Evolutionary conservation across 2,888 invertebrate genomes (phyloP), one percentile per base, ranked within the genome.

Genomic region (Calameuta pallipes): DNA sequence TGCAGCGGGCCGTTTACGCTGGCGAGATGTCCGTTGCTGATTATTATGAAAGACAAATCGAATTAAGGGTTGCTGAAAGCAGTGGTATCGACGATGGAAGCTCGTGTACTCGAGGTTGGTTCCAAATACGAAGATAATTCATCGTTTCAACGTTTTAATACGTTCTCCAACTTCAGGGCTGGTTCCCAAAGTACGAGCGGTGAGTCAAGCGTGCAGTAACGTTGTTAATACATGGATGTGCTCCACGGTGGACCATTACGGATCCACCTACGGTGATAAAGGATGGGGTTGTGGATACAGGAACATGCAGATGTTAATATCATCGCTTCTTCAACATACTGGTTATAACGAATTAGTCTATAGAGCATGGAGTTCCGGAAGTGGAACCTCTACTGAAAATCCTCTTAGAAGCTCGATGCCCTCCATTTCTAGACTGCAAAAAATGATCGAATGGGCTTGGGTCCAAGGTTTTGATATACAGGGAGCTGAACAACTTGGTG

Each of bases 271-370:
- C 88, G 97, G 97, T 0, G 98, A 98, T 92, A 94, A 95, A 85
- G 98, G 98, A 12, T 98, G 97, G 97, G 98, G 98, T 3, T 98
- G 98, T 89, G 98, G 98, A 0, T 98, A 97, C 90, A 93, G 98
- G 86, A 97, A 98, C 92, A 95, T 97, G 92, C 98, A 98, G 91
- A 98, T 98, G 97, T 92, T 98, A 86, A 93, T 98, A n/a, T 97
- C 97, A 0, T 96, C 96, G 3, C 93, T 98, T 75, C 92, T 96
- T 79, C 93, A 92, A 81, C 94, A 95, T 89, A 95, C 96, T 0
- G 94, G 94, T 70, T 97, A 95, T 92, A 93, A 94, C 80, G 94
- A 94, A 83, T 92, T 94, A 81, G 92, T 94, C 69, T 93, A 93
- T 85, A 89, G 89, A 88, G 92, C 86, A 82, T 92, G 87, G 90